These are phyloP conservation scores for Thera obeliscata DNA, from an alignment of 2,888 invertebrate genomes.

Conservation along the genomic window DNA sequence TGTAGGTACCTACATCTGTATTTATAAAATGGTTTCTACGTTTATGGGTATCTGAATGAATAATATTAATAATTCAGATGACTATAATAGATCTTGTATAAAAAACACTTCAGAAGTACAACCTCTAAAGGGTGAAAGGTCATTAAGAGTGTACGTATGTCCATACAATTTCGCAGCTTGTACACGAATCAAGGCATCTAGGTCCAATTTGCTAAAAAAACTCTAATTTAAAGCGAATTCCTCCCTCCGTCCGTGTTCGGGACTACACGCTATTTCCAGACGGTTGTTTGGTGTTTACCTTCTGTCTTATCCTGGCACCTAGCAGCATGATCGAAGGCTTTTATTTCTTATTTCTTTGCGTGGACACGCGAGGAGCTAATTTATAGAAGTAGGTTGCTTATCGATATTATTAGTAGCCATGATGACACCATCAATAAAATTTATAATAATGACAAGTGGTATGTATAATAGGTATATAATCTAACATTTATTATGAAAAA, in stretches of 20 bases:
- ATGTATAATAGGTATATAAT: too few species aligned
- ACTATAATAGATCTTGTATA: neutral
- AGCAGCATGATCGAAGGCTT: conserved; percentile 22
- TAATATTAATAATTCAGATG: too few species aligned
- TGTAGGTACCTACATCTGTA: too few species aligned
- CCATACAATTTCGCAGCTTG: conserved; percentile 17
- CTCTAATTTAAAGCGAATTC: conserved; percentile 29
- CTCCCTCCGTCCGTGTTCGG: conserved; percentile 23
- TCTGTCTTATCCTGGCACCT: conserved; percentile 38
- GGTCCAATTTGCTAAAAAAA: conserved; percentile 33
- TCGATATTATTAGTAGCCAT: neutral
- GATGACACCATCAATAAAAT: neutral
- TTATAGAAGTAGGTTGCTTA: neutral
- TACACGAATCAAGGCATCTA: conserved; percentile 28
- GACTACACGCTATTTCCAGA: conserved; percentile 40
- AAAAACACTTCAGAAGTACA: conserved; percentile 6
- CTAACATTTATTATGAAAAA: too few species aligned
- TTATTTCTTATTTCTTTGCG: conserved; percentile 2
- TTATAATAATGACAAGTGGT: too few species aligned
- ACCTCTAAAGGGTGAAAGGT: conserved; percentile 18
- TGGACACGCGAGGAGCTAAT: conserved; percentile 19
- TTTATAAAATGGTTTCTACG: too few species aligned
- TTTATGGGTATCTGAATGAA: too few species aligned
- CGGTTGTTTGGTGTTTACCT: conserved; percentile 39
- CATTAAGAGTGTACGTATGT: conserved; percentile 18